These are phyloP conservation scores for Rhizoglyphus robini DNA, from an alignment of 1,140 invertebrate genomes.

Conservation along the genomic window DNA sequence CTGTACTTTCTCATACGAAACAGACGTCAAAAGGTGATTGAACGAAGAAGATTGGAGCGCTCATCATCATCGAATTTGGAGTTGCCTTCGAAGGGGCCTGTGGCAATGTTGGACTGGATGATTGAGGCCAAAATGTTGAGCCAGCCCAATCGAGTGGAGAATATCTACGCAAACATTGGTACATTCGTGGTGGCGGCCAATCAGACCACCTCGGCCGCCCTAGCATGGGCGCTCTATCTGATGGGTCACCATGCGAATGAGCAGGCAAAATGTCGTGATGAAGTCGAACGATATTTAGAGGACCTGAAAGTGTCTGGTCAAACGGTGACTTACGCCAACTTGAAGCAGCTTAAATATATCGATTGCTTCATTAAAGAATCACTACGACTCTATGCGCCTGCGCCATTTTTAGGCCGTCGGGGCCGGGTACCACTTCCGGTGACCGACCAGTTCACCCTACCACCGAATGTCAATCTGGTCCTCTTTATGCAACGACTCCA, in stretches of 20 bases:
- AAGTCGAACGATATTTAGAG: slow-evolving; percentile 58
- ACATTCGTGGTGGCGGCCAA: no score
- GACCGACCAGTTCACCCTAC: background rate
- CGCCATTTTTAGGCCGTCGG: slow-evolving; percentile 22
- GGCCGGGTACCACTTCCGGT: background rate
- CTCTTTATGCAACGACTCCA: slow-evolving; percentile 15
- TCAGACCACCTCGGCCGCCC: slow-evolving; percentile 41
- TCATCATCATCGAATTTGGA: no score
- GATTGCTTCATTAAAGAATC: slow-evolving; percentile 48
- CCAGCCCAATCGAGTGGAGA: no score
- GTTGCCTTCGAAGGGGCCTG: no score
- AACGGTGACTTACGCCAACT: slow-evolving; percentile 36
- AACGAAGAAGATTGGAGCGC: no score
- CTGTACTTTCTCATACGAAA: no score
- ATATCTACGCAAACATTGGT: no score
- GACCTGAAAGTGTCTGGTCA: slow-evolving; percentile 27
- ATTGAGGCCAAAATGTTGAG: no score
- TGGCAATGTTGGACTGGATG: no score
- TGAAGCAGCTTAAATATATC: slow-evolving; percentile 48
- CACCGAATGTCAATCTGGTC: background rate
- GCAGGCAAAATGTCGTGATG: slow-evolving; percentile 58
- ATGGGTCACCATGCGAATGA: slow-evolving; percentile 58
- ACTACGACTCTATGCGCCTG: slow-evolving; percentile 24
- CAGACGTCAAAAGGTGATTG: no score
- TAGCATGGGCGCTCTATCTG: slow-evolving; percentile 49